Percentiles rank a stretch among this genome's conserved stretches.
phyloP scores from a whole-genome alignment of 2,888 invertebrate genomes.

The Archips xylosteana region DNA sequence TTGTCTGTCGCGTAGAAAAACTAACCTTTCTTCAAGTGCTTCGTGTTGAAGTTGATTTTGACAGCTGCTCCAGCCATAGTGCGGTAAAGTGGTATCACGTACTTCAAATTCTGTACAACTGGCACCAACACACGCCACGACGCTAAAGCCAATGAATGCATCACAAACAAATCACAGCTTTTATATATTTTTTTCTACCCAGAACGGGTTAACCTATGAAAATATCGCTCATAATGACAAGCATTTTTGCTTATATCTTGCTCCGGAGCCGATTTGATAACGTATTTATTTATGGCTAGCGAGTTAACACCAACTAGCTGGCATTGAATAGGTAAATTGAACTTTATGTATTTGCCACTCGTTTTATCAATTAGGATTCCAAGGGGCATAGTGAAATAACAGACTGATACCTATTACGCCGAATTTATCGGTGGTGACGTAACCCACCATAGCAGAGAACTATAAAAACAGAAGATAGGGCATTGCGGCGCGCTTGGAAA shows the following conservation, averaged over 20 bases:
- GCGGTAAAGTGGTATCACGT: slow-evolving; percentile 58
- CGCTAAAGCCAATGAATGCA: slow-evolving; percentile 53
- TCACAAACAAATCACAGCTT: slow-evolving; percentile 29
- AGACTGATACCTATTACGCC: background rate
- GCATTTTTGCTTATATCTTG: slow-evolving; percentile 18
- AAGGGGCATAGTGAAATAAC: background rate
- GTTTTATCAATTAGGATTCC: background rate
- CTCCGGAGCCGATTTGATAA: slow-evolving; percentile 32
- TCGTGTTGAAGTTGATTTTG: slow-evolving; percentile 68
- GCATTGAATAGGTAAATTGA: too few species aligned
- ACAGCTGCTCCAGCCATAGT: slow-evolving; percentile 62
- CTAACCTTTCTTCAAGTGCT: slow-evolving; percentile 74
- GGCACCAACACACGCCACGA: slow-evolving; percentile 55
- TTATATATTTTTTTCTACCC: background rate
- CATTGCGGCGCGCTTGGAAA: too few species aligned
- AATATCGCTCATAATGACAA: slow-evolving; percentile 18
- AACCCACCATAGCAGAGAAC: too few species aligned
- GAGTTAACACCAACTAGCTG: background rate
- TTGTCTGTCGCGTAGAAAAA: slow-evolving; percentile 20
- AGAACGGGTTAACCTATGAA: background rate
- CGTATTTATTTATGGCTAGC: slow-evolving; percentile 1
- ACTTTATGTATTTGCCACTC: background rate
- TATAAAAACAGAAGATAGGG: too few species aligned
- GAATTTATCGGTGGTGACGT: background rate
- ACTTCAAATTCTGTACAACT: slow-evolving; percentile 60